These are phyloP conservation scores for Emydoidea blandingii DNA, from an alignment of 2,797 vertebrate genomes.

Conservation along the genomic window DNA sequence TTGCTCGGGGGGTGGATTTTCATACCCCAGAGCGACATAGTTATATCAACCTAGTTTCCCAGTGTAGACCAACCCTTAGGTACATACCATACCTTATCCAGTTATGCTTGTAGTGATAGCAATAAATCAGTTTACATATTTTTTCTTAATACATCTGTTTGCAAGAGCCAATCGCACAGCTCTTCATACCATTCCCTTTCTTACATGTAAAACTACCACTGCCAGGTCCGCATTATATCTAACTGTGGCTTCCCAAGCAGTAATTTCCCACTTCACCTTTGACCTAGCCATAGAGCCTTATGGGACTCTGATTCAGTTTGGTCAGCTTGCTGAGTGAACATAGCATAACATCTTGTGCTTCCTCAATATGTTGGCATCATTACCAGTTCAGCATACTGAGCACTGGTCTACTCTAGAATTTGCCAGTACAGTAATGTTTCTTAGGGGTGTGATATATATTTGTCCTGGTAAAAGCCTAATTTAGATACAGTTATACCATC, in stretches of 20 bases:
- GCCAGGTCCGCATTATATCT: background rate
- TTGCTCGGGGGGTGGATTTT: background rate
- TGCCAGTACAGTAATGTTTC: background rate
- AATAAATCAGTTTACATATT: background rate
- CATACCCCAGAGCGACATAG: background rate
- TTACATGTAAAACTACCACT: background rate
- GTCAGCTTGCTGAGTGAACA: background rate
- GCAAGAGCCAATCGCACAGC: background rate
- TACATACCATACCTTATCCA: background rate
- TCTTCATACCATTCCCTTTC: background rate
- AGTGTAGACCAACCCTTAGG: background rate
- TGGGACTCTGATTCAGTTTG: background rate
- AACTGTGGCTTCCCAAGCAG: background rate
- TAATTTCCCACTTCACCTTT: background rate
- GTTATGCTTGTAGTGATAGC: background rate
- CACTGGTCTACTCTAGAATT: background rate
- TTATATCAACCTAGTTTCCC: background rate
- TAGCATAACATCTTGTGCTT: background rate
- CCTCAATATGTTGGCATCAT: background rate
- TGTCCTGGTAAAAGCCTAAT: background rate
- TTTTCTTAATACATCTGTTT: background rate
- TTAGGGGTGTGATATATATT: background rate
- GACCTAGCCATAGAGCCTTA: background rate
- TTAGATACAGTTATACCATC: background rate
- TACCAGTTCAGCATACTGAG: background rate